Evolutionary conservation across 2,888 invertebrate species (phyloP), one percentile per base, ranked within the genome.

Genomic region (Clanis bilineata): DNA sequence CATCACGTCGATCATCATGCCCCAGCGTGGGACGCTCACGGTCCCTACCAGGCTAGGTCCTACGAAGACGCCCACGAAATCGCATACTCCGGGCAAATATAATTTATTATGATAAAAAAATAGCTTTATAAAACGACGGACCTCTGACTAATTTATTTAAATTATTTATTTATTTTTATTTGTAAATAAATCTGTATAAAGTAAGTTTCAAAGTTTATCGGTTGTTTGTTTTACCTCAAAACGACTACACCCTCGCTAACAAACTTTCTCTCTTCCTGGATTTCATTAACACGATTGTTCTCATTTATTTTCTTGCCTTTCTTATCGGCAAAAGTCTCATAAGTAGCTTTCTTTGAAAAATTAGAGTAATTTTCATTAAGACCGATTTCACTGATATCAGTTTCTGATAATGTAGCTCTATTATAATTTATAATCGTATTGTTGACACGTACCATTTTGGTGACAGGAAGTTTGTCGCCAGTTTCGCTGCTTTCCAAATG

Each of bases 1-100:
- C 95, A 95, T 62, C 94, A 94, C 18, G 93, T 94, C 1, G 94
- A 94, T 72, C 94, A 94, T 66, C 92, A 90, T 63, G 84, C 89
- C 10, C 86, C 92, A n/a, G 90, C 83, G 22, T 92, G 86, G 93
- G 93, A 88, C 74, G 85, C 83, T 80, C 94, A 94, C 72, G 92
- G 90, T 9, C 94, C 94, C 3, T 94, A 93, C 80, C 95, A 95
- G 85, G 94, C 94, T 62, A 91, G 95, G 67, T 92, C 79, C 71
- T 94, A 75, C 76, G 86, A 93, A 71, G 93, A 93, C 68, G 92
- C 93, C 54, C 93, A 94, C 72, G 93, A 93, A 73, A 85, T 94
- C 73, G 94, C 94, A n/a, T 94, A 94, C 85, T 90, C 91, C 58
- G 93, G 83, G 63, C 92, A 93, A 79, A 83, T 89, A 57, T 90